These are phyloP conservation scores for Pantherophis vulpinus DNA, from an alignment of 2,797 vertebrate genomes.

Conservation along the genomic window DNA sequence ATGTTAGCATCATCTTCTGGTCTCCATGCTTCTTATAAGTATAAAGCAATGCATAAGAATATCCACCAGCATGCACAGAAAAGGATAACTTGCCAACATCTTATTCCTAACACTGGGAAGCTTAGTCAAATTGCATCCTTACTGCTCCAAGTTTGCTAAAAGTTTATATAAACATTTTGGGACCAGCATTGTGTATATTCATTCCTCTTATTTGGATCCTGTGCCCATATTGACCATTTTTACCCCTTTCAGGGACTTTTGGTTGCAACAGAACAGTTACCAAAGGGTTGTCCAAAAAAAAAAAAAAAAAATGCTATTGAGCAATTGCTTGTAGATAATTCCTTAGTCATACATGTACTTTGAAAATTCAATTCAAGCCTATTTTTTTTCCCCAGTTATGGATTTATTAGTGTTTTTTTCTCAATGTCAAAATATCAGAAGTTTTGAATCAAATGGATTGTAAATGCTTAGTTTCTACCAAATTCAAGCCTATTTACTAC, in stretches of 20 bases:
- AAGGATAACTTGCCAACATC: not conserved
- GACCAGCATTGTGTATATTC: not conserved
- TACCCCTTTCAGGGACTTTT: not conserved
- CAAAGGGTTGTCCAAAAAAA: not conserved
- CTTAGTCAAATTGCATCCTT: not conserved
- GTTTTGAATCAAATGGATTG: too few species aligned
- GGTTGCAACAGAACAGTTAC: not conserved
- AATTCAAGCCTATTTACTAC: not conserved
- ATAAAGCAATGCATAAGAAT: not conserved
- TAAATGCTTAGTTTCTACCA: too few species aligned
- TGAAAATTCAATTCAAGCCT: not conserved
- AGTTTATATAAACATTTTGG: not conserved
- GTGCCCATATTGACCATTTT: not conserved
- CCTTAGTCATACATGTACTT: not conserved
- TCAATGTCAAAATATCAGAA: too few species aligned
- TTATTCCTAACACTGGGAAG: not conserved
- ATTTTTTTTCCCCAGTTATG: too few species aligned
- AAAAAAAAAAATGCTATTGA: not conserved
- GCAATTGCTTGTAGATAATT: not conserved
- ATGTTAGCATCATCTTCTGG: not conserved
- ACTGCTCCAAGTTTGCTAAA: too few species aligned
- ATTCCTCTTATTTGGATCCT: not conserved
- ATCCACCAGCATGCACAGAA: not conserved
- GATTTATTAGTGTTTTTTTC: too few species aligned
- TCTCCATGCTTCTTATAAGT: not conserved